phyloP scores from a whole-genome alignment of 1,140 invertebrate species.

The Halictus rubicundus region DNA sequence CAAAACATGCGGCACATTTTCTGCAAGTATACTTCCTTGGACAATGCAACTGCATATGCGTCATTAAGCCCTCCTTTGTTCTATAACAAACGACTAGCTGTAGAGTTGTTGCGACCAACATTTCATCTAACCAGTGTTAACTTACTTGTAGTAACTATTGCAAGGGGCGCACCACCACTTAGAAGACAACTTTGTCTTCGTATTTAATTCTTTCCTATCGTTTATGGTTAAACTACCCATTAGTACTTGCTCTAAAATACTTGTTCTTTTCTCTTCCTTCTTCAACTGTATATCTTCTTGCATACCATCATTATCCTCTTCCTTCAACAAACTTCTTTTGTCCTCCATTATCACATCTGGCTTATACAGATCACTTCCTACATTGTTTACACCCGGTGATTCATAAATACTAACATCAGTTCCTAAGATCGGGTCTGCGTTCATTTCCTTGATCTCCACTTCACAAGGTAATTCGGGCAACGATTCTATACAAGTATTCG shows the following conservation, averaged over 20 bases:
- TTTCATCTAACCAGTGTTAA: background rate
- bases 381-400: background rate
- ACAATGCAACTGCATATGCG: slow-evolving; percentile 70
- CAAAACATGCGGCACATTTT: slow-evolving; percentile 67
- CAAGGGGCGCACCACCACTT: slow-evolving; percentile 74
- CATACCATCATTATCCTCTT: slow-evolving; percentile 18
- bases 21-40: slow-evolving; percentile 70
- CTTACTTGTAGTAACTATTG: slow-evolving; percentile 72
- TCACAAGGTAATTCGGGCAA: slow-evolving; percentile 71
- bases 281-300: slow-evolving; percentile 34
- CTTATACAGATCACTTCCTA: slow-evolving; percentile 10
- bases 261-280: slow-evolving; percentile 63
- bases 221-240: slow-evolving; percentile 70
- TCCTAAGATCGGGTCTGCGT: slow-evolving; percentile 40
- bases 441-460: slow-evolving; percentile 73
- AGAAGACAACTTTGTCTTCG: slow-evolving; percentile 60
- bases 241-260: slow-evolving; percentile 72
- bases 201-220: slow-evolving; percentile 64
- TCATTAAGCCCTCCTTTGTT: slow-evolving; percentile 68
- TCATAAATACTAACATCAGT: slow-evolving; percentile 15
- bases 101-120: slow-evolving; percentile 10
- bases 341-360: slow-evolving; percentile 4
- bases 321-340: slow-evolving; percentile 15
- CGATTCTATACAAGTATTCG: slow-evolving; percentile 49
- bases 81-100: slow-evolving; percentile 49